Conservation (phyloP, 2,888 invertebrate genomes). For the Brassicogethes aeneus region DNA sequence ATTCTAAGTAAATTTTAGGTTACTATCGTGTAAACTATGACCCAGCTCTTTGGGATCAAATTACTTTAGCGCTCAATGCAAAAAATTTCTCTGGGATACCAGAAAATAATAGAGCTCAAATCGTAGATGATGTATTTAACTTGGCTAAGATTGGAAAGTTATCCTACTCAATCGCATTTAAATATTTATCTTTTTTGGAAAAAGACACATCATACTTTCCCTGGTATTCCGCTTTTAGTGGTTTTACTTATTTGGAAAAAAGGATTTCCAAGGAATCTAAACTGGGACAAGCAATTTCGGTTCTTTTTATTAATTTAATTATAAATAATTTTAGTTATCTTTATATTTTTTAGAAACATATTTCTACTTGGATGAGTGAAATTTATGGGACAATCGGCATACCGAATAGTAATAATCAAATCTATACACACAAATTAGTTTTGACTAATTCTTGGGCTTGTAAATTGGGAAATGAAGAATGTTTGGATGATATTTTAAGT, state of each 20-base stretch:
- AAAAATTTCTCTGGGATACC: constrained; percentile 45
- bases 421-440: constrained; percentile 51
- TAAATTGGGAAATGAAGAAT: constrained; percentile 49
- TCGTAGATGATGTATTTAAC: constrained; percentile 71
- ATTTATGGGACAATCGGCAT: constrained; percentile 17
- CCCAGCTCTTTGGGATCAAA: constrained; percentile 45
- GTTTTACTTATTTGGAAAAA: constrained; percentile 30
- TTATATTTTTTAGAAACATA: constrained; percentile 1
- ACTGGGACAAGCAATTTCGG: constrained; percentile 10
- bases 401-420: constrained; percentile 30
- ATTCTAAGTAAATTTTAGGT: constrained; percentile 42
- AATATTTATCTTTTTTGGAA: constrained; percentile 57
- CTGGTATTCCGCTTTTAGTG: constrained; percentile 60
- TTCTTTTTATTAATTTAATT: constrained; percentile 7
- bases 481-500: constrained; percentile 39
- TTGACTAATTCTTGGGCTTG: constrained; percentile 57
- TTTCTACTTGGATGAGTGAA: constrained; percentile 12
- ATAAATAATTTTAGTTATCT: background rate
- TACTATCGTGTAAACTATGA: constrained; percentile 63
- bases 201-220: constrained; percentile 63
- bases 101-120: constrained; percentile 62
- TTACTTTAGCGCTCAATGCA: constrained; percentile 39
- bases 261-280: constrained; percentile 11
- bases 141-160: constrained; percentile 56
- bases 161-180: constrained; percentile 51